Evolutionary conservation across 2,113 vertebrate species (phyloP), one percentile per base, ranked within the genome.

Genomic region (Cheilinus undulatus): DNA sequence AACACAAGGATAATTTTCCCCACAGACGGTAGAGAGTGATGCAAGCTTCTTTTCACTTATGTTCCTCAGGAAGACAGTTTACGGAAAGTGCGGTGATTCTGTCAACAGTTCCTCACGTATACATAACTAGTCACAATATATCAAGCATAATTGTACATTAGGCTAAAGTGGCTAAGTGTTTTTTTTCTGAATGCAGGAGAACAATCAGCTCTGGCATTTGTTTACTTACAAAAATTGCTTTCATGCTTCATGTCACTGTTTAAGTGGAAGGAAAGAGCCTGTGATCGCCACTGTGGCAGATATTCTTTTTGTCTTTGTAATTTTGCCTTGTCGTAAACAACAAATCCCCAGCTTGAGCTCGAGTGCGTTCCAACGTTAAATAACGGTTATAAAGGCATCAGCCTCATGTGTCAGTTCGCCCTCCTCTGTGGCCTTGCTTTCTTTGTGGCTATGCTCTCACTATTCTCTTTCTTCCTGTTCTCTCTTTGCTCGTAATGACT

Each of bases 161-260:
- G 22, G 38, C 34, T 15, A 42, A 22, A 38, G 40, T 20, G 23
- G 1, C 23, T 15, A 3, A 45, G 52, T 0, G 6, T 49, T 54
- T 0, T 49, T 2, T 43, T 13, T 2, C n/a, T n/a, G n/a, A n/a
- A 28, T 12, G 34, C 26, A 34, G 30, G n/a, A 30, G 61, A 28
- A 42, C 46, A 46, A 46, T 36, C 7, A 22, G 3, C 12, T 17
- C 4, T 3, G n/a, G 12, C 45, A 8, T 62, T 49, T 58, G 23
- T 62, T 62, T 46, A 14, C 8, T 22, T 12, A n/a, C 17, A 9
- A 38, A 64, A 65, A 74, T 20, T 34, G 24, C 46, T 58, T 52
- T 56, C 40, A 69, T 1, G 4, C 42, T 57, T 62, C 23, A 40
- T 38, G 58, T 71, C 46, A 40, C 27, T 12, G n/a, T 59, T 53